These are phyloP conservation scores for Callopanchax toddi DNA, from an alignment of 2,113 vertebrate genomes.

Conservation along the genomic window DNA sequence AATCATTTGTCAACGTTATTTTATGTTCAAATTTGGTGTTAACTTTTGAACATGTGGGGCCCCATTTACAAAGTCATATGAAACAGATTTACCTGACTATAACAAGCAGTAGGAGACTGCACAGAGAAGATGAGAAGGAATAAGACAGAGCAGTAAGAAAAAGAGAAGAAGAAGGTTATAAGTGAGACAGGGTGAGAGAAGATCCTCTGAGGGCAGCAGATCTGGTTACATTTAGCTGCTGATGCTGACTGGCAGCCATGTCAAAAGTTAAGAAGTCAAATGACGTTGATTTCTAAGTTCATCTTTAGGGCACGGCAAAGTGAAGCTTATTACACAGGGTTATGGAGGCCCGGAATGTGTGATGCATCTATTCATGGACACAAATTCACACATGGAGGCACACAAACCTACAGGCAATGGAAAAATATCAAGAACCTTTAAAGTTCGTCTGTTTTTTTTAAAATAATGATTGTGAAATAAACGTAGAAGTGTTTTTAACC, in stretches of 20 bases:
- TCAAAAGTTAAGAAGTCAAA: slow-evolving; percentile 70
- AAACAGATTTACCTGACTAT: slow-evolving; percentile 72
- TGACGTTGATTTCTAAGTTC: slow-evolving; percentile 65
- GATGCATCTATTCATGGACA: slow-evolving; percentile 30
- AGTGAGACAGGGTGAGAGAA: slow-evolving; percentile 39
- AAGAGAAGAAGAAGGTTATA: slow-evolving; percentile 7
- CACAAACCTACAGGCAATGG: slow-evolving; percentile 10
- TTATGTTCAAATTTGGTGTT: slow-evolving; percentile 2
- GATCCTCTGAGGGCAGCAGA: slow-evolving; percentile 64
- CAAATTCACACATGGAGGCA: slow-evolving; percentile 4
- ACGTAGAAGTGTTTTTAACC: too few relatives aligned
- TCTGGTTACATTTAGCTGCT: slow-evolving; percentile 61
- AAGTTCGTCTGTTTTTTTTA: neutral
- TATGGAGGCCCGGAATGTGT: slow-evolving; percentile 54
- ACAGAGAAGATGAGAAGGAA: slow-evolving; percentile 13
- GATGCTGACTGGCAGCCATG: slow-evolving; percentile 73
- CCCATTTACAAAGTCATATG: slow-evolving; percentile 65
- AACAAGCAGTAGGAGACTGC: slow-evolving; percentile 10
- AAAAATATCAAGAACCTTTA: neutral
- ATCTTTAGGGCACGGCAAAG: slow-evolving; percentile 68
- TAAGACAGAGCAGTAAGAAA: slow-evolving; percentile 4
- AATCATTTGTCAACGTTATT: slow-evolving; percentile 1
- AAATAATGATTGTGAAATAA: neutral
- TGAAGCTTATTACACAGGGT: slow-evolving; percentile 64
- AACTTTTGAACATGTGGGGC: slow-evolving; percentile 18